Evolutionary conservation across 2,888 invertebrate species (phyloP).

Genomic region (Epistrophe eligans): DNA sequence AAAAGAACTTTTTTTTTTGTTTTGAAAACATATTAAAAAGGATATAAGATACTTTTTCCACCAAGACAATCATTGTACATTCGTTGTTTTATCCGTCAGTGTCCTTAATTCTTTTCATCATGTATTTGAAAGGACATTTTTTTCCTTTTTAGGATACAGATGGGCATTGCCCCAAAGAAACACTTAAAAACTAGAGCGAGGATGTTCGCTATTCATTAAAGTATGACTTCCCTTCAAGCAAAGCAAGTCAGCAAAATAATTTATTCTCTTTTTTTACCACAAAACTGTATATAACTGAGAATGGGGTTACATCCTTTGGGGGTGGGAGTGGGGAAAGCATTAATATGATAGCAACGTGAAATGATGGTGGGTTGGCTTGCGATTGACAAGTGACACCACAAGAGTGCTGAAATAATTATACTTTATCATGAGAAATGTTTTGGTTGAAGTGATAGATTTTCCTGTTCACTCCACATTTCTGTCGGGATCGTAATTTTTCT

Average conservation of each 20-base stretch:
- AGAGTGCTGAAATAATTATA: not conserved
- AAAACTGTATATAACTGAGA: not conserved
- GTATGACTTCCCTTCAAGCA: slow-evolving; percentile 28
- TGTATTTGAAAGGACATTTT: slow-evolving; percentile 59
- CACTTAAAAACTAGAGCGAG: slow-evolving; percentile 67
- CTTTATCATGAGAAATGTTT: slow-evolving; percentile 2
- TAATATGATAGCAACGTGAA: not conserved
- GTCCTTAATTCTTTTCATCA: slow-evolving; percentile 63
- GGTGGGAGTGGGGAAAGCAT: not conserved
- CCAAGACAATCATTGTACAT: slow-evolving; percentile 31
- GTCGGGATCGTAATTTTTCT: not conserved
- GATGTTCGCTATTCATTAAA: slow-evolving; percentile 52
- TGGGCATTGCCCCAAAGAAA: slow-evolving; percentile 31
- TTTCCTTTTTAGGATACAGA: slow-evolving; percentile 7
- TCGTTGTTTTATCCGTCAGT: slow-evolving; percentile 48
- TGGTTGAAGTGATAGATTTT: not conserved
- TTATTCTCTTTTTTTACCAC: slow-evolving; percentile 18
- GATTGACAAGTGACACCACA: not conserved
- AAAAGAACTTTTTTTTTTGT: slow-evolving; percentile 46
- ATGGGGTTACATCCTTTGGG: slow-evolving; percentile 6
- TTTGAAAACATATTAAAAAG: slow-evolving; percentile 37
- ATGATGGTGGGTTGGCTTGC: not conserved
- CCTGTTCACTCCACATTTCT: not conserved
- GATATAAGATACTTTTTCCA: slow-evolving; percentile 22
- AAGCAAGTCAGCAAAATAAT: slow-evolving; percentile 11